These are phyloP conservation scores for Nettapus auritus DNA, from an alignment of 2,113 vertebrate species.

Conservation along the genomic window DNA sequence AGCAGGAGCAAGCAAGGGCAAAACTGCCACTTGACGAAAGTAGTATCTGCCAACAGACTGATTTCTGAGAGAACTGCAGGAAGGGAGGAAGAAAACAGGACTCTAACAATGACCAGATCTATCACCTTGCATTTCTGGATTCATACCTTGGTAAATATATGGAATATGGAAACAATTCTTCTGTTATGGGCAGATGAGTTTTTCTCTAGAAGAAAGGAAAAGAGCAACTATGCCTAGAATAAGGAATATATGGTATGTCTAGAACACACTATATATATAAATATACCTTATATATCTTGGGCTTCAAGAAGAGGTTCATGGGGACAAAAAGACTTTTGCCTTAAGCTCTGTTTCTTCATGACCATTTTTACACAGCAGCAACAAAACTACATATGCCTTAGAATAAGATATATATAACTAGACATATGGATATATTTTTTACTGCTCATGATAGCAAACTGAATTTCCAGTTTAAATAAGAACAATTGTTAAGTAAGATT, in stretches of 20 bases:
- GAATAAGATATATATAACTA: not conserved
- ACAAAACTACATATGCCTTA: too few species aligned
- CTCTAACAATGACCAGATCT: not conserved
- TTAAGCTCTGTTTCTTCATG: too few species aligned
- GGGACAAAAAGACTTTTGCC: too few species aligned
- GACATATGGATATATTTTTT: not conserved
- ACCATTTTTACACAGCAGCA: too few species aligned
- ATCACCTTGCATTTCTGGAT: not conserved
- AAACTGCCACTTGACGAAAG: not conserved
- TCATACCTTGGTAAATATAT: not conserved
- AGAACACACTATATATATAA: too few species aligned
- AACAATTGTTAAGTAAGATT: not conserved
- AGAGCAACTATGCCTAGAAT: not conserved
- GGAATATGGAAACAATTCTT: not conserved
- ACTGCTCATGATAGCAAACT: not conserved
- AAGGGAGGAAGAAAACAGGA: not conserved
- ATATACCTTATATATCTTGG: too few species aligned
- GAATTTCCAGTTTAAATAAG: not conserved
- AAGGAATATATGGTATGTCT: not conserved
- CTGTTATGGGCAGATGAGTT: not conserved
- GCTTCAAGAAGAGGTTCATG: too few species aligned
- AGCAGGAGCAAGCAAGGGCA: not conserved
- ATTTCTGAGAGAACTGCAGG: not conserved
- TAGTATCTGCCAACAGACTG: not conserved
- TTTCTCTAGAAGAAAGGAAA: not conserved